Base-by-base conservation (phyloP, 2,113 vertebrate genomes). In the Osmerus mordax region DNA sequence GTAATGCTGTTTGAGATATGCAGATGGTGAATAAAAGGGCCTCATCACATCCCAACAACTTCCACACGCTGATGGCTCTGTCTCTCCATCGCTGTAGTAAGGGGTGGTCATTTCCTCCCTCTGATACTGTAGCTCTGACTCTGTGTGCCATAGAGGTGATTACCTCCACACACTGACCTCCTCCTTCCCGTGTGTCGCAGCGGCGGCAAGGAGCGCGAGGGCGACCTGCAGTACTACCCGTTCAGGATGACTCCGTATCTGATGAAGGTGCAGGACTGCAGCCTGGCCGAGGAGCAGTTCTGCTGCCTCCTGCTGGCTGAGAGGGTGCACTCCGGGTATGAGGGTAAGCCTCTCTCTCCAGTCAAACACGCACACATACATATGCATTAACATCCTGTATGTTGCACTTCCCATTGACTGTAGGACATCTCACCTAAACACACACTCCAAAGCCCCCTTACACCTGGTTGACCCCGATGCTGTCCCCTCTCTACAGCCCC, bases 231-330 rank as follows among this genome's bases (percentile, higher is more conserved):
- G 86, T 96, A 96, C 85, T 94, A 93, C 56, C 96, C 97, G 0
- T 99, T 98, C 87, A 93, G 95, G 59, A 95, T 98, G 94, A 98
- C 95, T 0, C 96, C 96, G 3, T 98, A 97, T 84, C 91, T 95
- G 82, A 94, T 95, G 92, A 94, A 94, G 88, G 94, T 96, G 67
- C 93, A 92, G 63, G 92, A 93, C 75, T 87, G 69, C 0, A 92
- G 82, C 21, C 91, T 91, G 11, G 77, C 90, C 0, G 93, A 93
- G 61, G 93, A 94, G 74, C 95, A 97, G 87, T 94, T 95, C 75
- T 96, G 95, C 90, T 99, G 97, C 82, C 91, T 99, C 72, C 86
- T 98, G 76, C 93, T 99, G 87, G 97, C 96, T 3, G 96, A 99
- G 88, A 92, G 94, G 72, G 95, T 98, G 68, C 96, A 96, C 90